A percentile compares a stretch with the other conserved stretches of the same genome.
Evolutionary conservation across 2,888 invertebrate species (phyloP).

Genomic region (Apamea sordens): DNA sequence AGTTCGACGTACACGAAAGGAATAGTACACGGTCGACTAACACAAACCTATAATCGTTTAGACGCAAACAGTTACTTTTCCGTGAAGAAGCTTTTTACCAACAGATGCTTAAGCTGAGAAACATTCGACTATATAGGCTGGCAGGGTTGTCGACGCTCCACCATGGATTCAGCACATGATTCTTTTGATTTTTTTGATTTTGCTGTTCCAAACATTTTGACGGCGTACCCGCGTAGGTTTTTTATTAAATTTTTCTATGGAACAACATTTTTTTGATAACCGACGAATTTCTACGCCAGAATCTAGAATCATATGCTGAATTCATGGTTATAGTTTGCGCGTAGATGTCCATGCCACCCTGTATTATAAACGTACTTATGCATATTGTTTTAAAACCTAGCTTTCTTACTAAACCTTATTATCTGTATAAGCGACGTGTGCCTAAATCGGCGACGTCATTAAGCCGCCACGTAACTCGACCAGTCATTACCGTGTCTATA

Average conservation of each 20-base stretch:
- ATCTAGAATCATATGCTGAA: not conserved
- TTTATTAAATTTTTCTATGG: not conserved
- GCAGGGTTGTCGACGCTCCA: not conserved
- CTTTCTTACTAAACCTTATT: slow-evolving; percentile 37
- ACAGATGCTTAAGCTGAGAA: not conserved
- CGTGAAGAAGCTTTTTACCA: not conserved
- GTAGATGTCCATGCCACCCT: not conserved
- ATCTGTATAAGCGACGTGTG: slow-evolving; percentile 53
- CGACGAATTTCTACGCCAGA: not conserved
- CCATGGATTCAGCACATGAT: not conserved
- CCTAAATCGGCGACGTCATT: slow-evolving; percentile 68
- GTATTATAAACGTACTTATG: not conserved
- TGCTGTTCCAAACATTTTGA: too few species aligned
- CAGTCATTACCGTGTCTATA: slow-evolving; percentile 73
- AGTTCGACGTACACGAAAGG: not conserved
- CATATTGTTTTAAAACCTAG: slow-evolving; percentile 29
- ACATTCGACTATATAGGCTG: not conserved
- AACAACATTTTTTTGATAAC: not conserved
- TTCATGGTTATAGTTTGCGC: too few species aligned
- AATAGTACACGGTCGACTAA: not conserved
- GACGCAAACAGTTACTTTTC: not conserved
- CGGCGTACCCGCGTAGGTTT: too few species aligned
- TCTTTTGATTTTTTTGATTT: too few species aligned
- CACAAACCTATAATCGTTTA: not conserved
- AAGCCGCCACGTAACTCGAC: slow-evolving; percentile 58